Base-by-base conservation (phyloP, 1,140 invertebrate genomes). In the Megalopta genalis region DNA sequence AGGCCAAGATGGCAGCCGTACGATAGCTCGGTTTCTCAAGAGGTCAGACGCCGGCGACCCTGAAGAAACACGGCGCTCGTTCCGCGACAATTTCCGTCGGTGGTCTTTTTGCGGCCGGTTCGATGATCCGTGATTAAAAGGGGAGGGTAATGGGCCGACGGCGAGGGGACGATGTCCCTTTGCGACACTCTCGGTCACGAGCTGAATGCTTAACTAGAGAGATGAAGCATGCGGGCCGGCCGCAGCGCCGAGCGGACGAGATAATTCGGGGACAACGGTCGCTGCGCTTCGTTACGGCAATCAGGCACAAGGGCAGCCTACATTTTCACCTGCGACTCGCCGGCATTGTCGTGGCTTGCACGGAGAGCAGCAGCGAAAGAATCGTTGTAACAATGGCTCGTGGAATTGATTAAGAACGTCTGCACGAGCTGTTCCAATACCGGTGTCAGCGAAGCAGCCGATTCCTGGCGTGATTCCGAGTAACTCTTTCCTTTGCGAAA, bases 231-330 rank as follows among this genome's bases (percentile, higher is more conserved):
- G 52, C 68, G 59, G 23, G 25, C 27, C 68, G 18, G 65, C 76
- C 81, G 70, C 67, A 60, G 69, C 83, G 71, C 32, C 77, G 82
- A 80, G 54, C 32, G 77, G 80, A 86, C 72, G 73, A 86, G 83
- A 87, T 87, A 87, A 87, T 87, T 77, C 74, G 64, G 74, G 77
- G 78, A 72, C 52, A 39, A 60, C 71, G 63, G 54, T 32, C 49
- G 39, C 21, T 23, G 72, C 37, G 6, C 60, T 7, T 12, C 42
- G 78, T 76, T 81, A 71, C 63, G 25, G 77, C 74, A 84, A 80
- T 57, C 64, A 25, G 60, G 67, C 57, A 49, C 82, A 82, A 85
- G 83, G 83, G 67, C 65, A 54, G 23, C 23, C 52, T 63, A 65
- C 10, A 52, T 86, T 79, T 86, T 86, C 80, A 86, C 75, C 62